These are phyloP conservation scores for Suricata suricatta DNA, from an alignment of 2,113 vertebrate genomes.

Conservation along the genomic window DNA sequence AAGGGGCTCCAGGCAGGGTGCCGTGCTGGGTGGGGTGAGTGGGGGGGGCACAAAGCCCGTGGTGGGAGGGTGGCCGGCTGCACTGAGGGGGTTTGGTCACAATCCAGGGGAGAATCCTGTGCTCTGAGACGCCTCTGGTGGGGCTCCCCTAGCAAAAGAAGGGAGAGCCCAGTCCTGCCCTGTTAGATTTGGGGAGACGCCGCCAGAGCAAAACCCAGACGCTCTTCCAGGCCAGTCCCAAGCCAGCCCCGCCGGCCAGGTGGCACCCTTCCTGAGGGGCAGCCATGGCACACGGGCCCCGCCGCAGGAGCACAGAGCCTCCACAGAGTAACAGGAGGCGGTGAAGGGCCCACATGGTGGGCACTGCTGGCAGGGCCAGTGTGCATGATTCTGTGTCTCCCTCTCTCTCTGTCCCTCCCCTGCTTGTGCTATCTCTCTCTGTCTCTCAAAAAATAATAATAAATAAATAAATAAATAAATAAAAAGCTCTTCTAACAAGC, in stretches of 20 bases:
- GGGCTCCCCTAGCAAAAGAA: rapidly evolving
- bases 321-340: background rate
- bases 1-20: background rate
- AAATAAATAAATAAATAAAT: too few species aligned
- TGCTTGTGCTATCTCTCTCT: too few species aligned
- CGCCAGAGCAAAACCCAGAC: background rate
- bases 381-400: background rate
- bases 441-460: too few species aligned
- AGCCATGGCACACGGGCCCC: background rate
- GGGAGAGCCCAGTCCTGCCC: background rate
- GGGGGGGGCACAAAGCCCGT: background rate
- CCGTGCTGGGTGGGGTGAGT: background rate
- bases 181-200: too few species aligned
- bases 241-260: background rate
- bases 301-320: background rate
- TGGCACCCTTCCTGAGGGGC: background rate
- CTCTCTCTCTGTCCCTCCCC: too few species aligned
- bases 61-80: background rate
- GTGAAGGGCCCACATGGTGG: background rate
- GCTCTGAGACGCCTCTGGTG: background rate
- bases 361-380: background rate
- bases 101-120: background rate
- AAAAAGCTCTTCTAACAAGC: too few species aligned
- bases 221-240: rapidly evolving
- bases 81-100: background rate